Conservation (phyloP, 2,797 vertebrate genomes). For the Notolabrus celidotus region DNA sequence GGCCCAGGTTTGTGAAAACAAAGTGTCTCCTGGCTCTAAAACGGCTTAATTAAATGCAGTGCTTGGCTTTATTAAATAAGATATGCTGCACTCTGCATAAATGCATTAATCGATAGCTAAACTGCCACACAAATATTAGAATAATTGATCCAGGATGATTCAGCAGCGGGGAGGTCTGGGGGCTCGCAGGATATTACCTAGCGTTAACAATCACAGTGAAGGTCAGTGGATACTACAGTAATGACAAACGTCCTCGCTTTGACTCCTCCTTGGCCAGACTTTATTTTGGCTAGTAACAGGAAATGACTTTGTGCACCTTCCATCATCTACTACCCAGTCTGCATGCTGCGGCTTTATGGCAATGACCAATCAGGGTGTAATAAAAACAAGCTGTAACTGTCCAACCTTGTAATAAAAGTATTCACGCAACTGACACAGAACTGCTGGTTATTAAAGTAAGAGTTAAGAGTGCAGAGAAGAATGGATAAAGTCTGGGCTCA, state of each 20-base stretch:
- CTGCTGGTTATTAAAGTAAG: slow-evolving; percentile 59
- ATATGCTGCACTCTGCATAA: slow-evolving; percentile 79
- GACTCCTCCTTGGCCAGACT: slow-evolving; percentile 70
- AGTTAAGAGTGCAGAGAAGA: slow-evolving; percentile 36
- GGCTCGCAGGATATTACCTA: slow-evolving; percentile 70
- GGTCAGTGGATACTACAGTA: slow-evolving; percentile 74
- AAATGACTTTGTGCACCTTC: slow-evolving; percentile 75
- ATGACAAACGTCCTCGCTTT: slow-evolving; percentile 77
- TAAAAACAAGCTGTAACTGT: slow-evolving; percentile 75
- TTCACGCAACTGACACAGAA: slow-evolving; percentile 65
- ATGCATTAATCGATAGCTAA: slow-evolving; percentile 79
- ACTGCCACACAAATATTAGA: slow-evolving; percentile 81
- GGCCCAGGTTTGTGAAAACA: slow-evolving; percentile 71
- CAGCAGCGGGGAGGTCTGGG: slow-evolving; percentile 70
- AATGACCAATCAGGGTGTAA: slow-evolving; percentile 70
- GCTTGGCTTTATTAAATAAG: slow-evolving; percentile 78
- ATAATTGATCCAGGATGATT: slow-evolving; percentile 82
- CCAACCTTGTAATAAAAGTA: slow-evolving; percentile 65
- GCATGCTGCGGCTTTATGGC: slow-evolving; percentile 65
- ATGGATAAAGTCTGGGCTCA: slow-evolving; percentile 15
- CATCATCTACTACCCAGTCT: slow-evolving; percentile 66
- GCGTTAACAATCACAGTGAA: slow-evolving; percentile 73
- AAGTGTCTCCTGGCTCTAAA: slow-evolving; percentile 66
- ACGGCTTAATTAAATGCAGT: slow-evolving; percentile 75
- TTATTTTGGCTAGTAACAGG: slow-evolving; percentile 78